phyloP scores from a whole-genome alignment of 2,797 vertebrate genomes.

The Erpetoichthys calabaricus region DNA sequence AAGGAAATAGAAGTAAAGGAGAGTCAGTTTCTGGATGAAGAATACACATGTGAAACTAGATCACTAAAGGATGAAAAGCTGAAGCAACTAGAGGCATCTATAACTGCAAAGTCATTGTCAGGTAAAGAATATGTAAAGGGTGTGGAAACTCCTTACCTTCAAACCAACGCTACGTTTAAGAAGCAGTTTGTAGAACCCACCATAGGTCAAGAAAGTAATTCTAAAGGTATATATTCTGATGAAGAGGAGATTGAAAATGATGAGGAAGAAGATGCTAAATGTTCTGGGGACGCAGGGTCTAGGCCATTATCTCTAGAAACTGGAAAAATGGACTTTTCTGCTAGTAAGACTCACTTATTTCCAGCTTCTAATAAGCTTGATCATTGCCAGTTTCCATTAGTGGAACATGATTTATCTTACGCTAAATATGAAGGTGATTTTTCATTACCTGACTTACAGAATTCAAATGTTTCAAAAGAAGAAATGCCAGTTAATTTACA shows the following conservation, averaged over 20 bases:
- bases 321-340: constrained; percentile 25
- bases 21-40: constrained; percentile 80
- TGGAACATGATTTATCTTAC: neutral
- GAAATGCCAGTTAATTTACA: too few relatives aligned
- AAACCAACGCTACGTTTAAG: constrained; percentile 18
- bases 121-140: constrained; percentile 32
- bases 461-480: too few relatives aligned
- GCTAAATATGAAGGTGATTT: neutral
- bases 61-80: constrained; percentile 32
- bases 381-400: neutral
- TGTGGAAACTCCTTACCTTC: constrained; percentile 27
- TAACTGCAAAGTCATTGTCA: constrained; percentile 1
- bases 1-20: constrained; percentile 72
- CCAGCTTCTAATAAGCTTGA: neutral
- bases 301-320: constrained; percentile 29
- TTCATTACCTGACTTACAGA: neutral
- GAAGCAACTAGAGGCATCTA: neutral
- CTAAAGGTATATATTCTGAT: constrained; percentile 38
- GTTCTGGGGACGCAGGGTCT: constrained; percentile 21
- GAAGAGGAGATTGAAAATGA: constrained; percentile 45
- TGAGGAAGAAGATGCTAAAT: constrained; percentile 33
- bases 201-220: constrained; percentile 27
- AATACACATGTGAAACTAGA: constrained; percentile 45
- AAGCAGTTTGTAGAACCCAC: constrained; percentile 25
- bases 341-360: constrained; percentile 10